Evolutionary conservation across 2,113 vertebrate genomes (phyloP).

Genomic region (Pampusana beccarii): DNA sequence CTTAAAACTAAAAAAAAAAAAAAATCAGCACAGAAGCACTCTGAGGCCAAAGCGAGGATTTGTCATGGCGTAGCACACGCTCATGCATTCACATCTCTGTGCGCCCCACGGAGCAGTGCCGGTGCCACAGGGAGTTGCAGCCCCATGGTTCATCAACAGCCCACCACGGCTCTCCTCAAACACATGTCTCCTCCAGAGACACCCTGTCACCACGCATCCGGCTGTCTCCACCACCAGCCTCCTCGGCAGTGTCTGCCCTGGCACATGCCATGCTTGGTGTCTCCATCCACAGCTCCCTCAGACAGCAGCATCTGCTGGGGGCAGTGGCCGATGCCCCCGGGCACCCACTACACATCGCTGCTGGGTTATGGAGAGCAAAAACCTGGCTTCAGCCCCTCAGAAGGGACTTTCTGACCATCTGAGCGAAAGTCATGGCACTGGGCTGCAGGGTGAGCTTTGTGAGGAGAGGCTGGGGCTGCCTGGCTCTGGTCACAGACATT

Average conservation of each 20-base stretch:
- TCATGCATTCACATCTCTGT: rapidly evolving
- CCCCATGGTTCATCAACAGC: neutral
- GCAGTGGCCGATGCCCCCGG: neutral
- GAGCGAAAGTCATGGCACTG: neutral
- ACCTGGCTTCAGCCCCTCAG: neutral
- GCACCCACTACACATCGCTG: neutral
- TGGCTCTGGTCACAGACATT: no score
- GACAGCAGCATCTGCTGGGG: neutral
- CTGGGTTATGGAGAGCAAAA: neutral
- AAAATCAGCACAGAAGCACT: neutral
- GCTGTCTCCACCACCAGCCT: neutral
- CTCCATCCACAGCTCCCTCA: neutral
- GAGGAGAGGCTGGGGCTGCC: neutral
- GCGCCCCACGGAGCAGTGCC: rapidly evolving
- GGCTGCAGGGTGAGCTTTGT: neutral
- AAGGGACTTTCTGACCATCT: neutral
- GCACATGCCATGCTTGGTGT: no score
- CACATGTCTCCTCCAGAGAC: neutral
- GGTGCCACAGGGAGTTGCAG: neutral
- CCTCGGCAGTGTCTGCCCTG: neutral
- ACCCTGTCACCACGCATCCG: neutral
- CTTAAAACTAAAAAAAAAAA: neutral
- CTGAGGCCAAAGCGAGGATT: neutral
- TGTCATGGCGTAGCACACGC: rapidly evolving
- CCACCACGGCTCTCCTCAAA: neutral